A percentile compares a stretch with the other conserved stretches of the same genome.
phyloP scores from a whole-genome alignment of 2,888 invertebrate genomes.

The Blomia tropicalis region DNA sequence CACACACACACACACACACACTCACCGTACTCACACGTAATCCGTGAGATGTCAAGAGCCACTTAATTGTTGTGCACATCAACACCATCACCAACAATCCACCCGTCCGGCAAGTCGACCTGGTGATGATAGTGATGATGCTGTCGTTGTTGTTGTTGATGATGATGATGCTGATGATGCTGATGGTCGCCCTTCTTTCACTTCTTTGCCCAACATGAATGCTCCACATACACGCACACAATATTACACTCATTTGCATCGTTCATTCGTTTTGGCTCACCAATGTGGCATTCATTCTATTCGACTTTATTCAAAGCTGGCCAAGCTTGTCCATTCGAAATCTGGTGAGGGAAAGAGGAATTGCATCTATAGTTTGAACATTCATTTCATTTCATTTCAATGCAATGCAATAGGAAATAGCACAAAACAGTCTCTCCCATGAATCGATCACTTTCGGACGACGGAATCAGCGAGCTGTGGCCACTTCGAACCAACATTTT shows the following conservation, averaged over 20 bases:
- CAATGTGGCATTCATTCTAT: not conserved
- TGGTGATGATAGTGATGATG: not conserved
- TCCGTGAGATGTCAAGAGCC: slow-evolving; percentile 3
- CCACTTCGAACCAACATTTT: too few relatives aligned
- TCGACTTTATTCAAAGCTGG: not conserved
- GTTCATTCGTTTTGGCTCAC: not conserved
- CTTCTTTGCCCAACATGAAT: not conserved
- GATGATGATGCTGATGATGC: too few relatives aligned
- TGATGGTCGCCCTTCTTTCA: not conserved
- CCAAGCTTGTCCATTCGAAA: not conserved
- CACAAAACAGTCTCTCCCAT: not conserved
- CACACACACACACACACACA: too few relatives aligned
- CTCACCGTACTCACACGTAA: not conserved
- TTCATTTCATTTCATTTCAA: too few relatives aligned
- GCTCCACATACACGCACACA: not conserved
- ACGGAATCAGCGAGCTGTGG: slow-evolving; percentile 14
- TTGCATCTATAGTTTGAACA: too few relatives aligned
- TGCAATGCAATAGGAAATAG: too few relatives aligned
- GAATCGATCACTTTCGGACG: slow-evolving; percentile 11
- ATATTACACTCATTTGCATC: not conserved
- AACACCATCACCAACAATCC: too few relatives aligned
- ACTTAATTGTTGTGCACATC: slow-evolving; percentile 11
- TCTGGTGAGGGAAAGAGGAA: not conserved
- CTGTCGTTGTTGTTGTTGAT: not conserved
- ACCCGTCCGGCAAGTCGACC: not conserved